phyloP scores from a whole-genome alignment of 2,113 vertebrate genomes.

The Mixornis gularis region DNA sequence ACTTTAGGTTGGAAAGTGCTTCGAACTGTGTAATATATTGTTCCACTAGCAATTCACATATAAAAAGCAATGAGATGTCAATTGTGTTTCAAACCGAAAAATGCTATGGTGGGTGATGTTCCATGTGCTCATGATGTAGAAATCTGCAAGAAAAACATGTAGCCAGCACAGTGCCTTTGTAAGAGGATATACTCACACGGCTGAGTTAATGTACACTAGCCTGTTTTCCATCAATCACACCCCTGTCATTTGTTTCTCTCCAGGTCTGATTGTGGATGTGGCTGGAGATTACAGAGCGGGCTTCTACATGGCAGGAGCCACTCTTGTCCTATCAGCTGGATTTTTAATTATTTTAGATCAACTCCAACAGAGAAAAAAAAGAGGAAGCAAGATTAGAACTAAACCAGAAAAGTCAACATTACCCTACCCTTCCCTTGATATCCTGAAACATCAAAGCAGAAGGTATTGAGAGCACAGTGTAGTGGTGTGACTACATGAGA shows the following conservation, averaged over 20 bases:
- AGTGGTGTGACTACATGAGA: background rate
- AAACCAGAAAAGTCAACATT: background rate
- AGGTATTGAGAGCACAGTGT: background rate
- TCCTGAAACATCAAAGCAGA: background rate
- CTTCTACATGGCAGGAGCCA: slow-evolving; percentile 55
- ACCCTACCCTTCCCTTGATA: background rate
- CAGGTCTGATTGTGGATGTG: slow-evolving; percentile 39
- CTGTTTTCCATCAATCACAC: background rate
- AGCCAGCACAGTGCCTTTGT: background rate
- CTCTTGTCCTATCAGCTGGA: slow-evolving; percentile 21
- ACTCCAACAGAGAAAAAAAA: slow-evolving; percentile 19
- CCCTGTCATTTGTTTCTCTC: background rate
- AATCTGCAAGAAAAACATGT: background rate
- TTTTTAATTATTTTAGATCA: slow-evolving; percentile 41
- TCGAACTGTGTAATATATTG: background rate
- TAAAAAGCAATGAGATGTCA: background rate
- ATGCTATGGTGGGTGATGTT: background rate
- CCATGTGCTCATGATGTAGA: background rate
- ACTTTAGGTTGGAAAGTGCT: background rate
- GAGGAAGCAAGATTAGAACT: background rate
- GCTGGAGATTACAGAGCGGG: slow-evolving; percentile 38
- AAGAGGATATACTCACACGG: background rate
- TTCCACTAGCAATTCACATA: background rate
- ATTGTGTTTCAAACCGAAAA: background rate
- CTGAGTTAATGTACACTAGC: background rate